Base-by-base conservation (phyloP, 2,797 vertebrate species). In the Loris lydekkerianus region DNA sequence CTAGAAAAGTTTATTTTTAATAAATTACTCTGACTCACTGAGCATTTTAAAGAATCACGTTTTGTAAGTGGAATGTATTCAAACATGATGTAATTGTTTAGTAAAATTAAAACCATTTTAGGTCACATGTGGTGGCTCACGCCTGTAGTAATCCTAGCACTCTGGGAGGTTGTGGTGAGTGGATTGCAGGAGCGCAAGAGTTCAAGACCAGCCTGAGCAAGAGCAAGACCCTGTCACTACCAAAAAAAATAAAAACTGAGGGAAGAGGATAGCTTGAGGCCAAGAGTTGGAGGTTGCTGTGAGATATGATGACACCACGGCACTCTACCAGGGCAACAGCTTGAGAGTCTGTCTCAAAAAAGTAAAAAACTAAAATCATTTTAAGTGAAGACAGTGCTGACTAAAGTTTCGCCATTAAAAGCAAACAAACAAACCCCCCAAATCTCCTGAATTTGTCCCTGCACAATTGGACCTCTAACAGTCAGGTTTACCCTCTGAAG, bases 31-130 rank as follows among this genome's bases (percentile, higher is more conserved):
- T 80, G 77, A 58, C 2, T 4, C 70, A 31, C 2, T 63, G 25
- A 93, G 69, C 40, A 67, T 60, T 91, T 77, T 17, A 82, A 92
- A 82, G 56, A 69, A 46, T 40, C 23, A 29, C 3, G 31, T 65
- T 92, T 69, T 34, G 0, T 37, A 84, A 63, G 63, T 82, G 23
- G 94, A 91, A 29, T 77, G 7, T 61, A 77, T 86, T 91, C n/a
- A 81, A 81, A 86, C 15, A 60, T 3, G 7, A 67, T 63, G 6
- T 14, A 43, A 80, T 91, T 63, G 49, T 84, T 80, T 63, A 82
- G 14, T 88, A 85, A 94, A 90, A 78, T 34, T 21, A 77, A 88
- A 92, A 43, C 29, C 21, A 73, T 40, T 67, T 92, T 63, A 92
- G 76, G 61, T 56, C 14, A 17, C 14, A 53, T 14, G 14, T 53